Evolutionary conservation across 2,113 vertebrate genomes (phyloP).

Genomic region (Rhabdomys dilectus): DNA sequence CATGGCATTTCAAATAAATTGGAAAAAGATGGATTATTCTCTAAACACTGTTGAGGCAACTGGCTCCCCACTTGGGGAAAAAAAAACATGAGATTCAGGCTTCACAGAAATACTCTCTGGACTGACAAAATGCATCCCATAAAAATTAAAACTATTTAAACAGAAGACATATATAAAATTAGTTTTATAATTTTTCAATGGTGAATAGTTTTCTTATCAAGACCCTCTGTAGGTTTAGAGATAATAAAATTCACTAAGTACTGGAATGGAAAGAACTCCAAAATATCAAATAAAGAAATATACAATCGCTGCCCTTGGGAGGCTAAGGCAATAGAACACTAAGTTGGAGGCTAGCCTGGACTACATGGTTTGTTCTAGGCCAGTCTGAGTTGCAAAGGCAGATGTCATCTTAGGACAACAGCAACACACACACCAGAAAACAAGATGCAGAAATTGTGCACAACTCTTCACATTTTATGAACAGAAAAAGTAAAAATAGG

Average conservation of each 20-base stretch:
- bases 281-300: background rate
- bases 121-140: background rate
- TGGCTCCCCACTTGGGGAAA: background rate
- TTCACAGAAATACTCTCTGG: slow-evolving; percentile 6
- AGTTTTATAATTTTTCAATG: slow-evolving; percentile 12
- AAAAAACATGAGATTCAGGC: background rate
- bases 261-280: background rate
- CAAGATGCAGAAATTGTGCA: background rate
- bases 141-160: slow-evolving; percentile 25
- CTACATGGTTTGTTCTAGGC: background rate
- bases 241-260: background rate
- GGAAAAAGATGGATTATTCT: slow-evolving; percentile 54
- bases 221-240: background rate
- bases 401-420: background rate
- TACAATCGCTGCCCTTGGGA: background rate
- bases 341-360: background rate
- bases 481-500: background rate
- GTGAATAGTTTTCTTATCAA: background rate
- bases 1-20: slow-evolving; percentile 56
- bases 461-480: background rate
- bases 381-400: background rate
- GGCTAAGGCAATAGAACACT: background rate
- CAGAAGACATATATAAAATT: background rate
- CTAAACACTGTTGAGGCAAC: slow-evolving; percentile 12
- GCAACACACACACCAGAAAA: background rate